Conservation (phyloP, 2,888 invertebrate species). For the Bembecia ichneumoniformis region DNA sequence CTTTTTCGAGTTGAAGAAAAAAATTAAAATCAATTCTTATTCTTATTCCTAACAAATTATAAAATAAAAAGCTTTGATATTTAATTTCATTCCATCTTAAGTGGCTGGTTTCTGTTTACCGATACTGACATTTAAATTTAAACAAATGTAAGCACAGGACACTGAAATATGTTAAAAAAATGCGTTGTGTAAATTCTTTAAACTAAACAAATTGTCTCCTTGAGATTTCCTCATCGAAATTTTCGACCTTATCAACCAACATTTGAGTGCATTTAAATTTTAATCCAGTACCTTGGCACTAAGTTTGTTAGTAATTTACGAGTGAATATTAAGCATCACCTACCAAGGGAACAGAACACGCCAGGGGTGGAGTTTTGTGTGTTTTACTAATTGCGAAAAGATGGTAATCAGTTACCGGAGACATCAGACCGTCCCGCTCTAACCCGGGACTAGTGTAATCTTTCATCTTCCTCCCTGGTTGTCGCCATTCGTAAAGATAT, state of each 20-base stretch:
- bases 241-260: conserved; percentile 41
- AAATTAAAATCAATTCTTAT: too few species aligned
- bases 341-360: conserved; percentile 68
- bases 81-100: too few species aligned
- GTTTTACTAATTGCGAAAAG: conserved; percentile 76
- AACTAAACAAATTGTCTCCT: too few species aligned
- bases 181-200: too few species aligned
- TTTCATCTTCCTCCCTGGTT: conserved; percentile 29
- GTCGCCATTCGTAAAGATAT: conserved; percentile 44
- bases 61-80: too few species aligned
- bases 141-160: too few species aligned
- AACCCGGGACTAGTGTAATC: conserved; percentile 12
- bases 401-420: conserved; percentile 70
- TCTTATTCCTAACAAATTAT: too few species aligned
- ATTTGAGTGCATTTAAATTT: conserved; percentile 58
- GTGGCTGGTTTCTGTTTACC: too few species aligned
- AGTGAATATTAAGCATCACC: conserved; percentile 69
- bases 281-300: conserved; percentile 55
- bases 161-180: too few species aligned
- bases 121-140: too few species aligned
- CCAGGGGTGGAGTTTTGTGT: conserved; percentile 75
- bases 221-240: too few species aligned
- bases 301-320: conserved; percentile 70
- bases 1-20: too few species aligned
- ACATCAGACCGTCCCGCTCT: conserved; percentile 36